Evolutionary conservation across 1,140 invertebrate species (phyloP).

Genomic region (Leptinotarsa defecta): DNA sequence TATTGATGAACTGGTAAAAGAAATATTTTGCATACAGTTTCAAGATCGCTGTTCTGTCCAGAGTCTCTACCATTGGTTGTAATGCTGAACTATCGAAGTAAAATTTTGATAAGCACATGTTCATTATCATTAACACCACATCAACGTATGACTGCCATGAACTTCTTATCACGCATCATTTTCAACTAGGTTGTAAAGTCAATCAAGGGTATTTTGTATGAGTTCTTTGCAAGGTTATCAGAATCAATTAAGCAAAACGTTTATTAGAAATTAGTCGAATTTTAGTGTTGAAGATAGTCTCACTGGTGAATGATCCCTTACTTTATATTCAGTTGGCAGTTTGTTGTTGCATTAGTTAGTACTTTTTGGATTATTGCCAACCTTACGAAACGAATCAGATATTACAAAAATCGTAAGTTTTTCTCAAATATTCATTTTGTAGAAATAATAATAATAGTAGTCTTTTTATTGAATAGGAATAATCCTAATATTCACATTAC

Average conservation of each 20-base stretch:
- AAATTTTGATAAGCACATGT: no score
- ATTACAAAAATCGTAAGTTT: neutral
- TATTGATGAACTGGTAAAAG: no score
- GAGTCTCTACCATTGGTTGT: no score
- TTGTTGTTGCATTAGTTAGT: neutral
- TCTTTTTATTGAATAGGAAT: no score
- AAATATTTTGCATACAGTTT: no score
- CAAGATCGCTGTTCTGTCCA: no score
- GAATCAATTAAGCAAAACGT: neutral
- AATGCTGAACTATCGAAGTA: no score
- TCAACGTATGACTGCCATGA: neutral
- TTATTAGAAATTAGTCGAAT: no score
- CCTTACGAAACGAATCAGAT: neutral
- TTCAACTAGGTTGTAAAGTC: conserved; percentile 18
- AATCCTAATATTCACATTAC: no score
- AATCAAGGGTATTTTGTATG: conserved; percentile 27
- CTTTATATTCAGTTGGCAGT: neutral
- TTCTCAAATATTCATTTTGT: neutral
- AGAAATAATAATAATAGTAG: no score
- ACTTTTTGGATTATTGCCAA: neutral
- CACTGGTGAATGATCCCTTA: neutral
- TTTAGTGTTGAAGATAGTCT: neutral
- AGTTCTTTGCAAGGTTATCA: conserved; percentile 11
- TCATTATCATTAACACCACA: neutral
- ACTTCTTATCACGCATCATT: neutral